Conservation (phyloP, 2,888 invertebrate species). For the Noctua pronuba region DNA sequence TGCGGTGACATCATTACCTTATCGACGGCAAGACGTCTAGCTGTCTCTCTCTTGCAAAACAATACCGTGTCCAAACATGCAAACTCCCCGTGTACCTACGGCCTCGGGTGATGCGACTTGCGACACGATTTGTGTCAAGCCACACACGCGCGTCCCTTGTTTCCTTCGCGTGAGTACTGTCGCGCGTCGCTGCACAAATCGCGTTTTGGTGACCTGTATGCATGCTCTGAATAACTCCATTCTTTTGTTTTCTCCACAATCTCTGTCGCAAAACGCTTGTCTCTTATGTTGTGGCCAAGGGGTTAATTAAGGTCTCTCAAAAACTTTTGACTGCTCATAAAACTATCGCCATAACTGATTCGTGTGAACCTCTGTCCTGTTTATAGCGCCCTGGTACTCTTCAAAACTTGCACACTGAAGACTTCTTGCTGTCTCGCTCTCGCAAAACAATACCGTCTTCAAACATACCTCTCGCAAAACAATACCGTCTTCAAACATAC, state of each 20-base stretch:
- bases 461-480: conserved; percentile 1
- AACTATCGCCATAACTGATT: conserved; percentile 28
- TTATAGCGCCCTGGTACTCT: conserved; percentile 33
- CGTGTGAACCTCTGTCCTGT: conserved; percentile 33
- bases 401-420: background rate
- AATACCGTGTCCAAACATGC: background rate
- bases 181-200: background rate
- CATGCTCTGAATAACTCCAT: background rate
- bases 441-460: background rate
- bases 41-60: background rate
- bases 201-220: background rate
- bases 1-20: conserved; percentile 22
- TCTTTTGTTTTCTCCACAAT: background rate
- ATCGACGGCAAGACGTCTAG: background rate
- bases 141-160: too few relatives aligned
- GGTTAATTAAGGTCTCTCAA: background rate
- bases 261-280: background rate
- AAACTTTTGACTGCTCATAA: conserved; percentile 37
- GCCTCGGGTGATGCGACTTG: background rate
- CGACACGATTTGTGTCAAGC: background rate
- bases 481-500: conserved; percentile 8
- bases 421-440: background rate
- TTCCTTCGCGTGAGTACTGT: too few relatives aligned
- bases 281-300: background rate
- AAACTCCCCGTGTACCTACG: background rate